Base-by-base conservation (phyloP, 2,113 vertebrate genomes). In the Cyprinodon variegatus region DNA sequence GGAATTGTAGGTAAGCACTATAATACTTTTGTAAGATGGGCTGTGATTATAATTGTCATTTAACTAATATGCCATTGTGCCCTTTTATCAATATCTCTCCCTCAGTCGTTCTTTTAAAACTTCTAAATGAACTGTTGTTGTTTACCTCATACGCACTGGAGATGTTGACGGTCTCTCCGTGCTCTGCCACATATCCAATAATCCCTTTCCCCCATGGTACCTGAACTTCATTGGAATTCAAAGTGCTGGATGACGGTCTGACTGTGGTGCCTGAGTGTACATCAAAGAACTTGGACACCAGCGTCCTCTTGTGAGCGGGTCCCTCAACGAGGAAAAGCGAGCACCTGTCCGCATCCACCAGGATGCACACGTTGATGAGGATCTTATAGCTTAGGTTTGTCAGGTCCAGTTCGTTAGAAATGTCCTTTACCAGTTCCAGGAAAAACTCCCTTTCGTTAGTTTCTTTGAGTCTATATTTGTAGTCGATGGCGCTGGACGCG, bases 151-250 rank as follows among this genome's bases (percentile, higher is more conserved):
- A 95, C 14, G 94, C 94, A 72, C 94, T 93, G 5, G 94, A 74
- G 74, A 93, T 94, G 88, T 95, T 95, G 5, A 95, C 94, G 10
- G 93, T 95, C 77, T 95, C 94, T 13, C 94, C 94, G 38, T 95
- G 94, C 77, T 95, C 94, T 15, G 94, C 94, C 76, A 95, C 94
- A 66, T 95, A 95, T 20, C 94, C 94, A 40, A 95, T 93, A 60
- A 95, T 94, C 3, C 94, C 94, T 72, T 94, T 95, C 6, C 94
- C 94, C 94, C 94, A 95, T 1, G 93, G 91, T 64, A 95, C 94
- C 82, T 94, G 94, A 77, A 95, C 94, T 64, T 95, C 94, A 68
- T 84, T 94, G 50, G 93, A 93, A 88, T 92, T 85, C 3, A 93
- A 69, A 22, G 90, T 91, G 81, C 88, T 92, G 61, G 91, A 92